A percentile compares a stretch with the other conserved stretches of the same genome.
Conservation (phyloP, 1,140 invertebrate genomes). For the Diorhabda sublineata region DNA sequence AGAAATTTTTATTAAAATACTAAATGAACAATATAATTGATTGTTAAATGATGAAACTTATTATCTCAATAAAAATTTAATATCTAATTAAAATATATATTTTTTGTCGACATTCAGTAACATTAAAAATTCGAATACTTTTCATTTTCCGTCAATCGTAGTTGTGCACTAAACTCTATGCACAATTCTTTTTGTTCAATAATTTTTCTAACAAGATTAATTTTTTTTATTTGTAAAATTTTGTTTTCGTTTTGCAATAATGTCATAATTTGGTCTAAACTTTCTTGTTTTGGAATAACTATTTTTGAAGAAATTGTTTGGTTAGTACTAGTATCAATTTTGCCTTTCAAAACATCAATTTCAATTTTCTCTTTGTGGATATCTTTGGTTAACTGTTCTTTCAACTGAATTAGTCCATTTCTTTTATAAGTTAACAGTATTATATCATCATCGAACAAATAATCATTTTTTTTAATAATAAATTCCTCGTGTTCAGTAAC, state of each 20-base stretch:
- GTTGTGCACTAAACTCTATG: slow-evolving; percentile 39
- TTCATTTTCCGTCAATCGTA: slow-evolving; percentile 17
- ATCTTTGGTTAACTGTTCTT: slow-evolving; percentile 31
- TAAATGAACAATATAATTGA: too few relatives aligned
- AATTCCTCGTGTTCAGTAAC: slow-evolving; percentile 16
- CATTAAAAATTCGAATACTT: slow-evolving; percentile 7
- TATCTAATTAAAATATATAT: too few relatives aligned
- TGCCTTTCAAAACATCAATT: slow-evolving; percentile 32
- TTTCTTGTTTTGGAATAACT: slow-evolving; percentile 24
- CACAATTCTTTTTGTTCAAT: slow-evolving; percentile 45
- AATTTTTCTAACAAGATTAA: slow-evolving; percentile 45
- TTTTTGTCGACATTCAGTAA: neutral
- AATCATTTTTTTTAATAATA: slow-evolving; percentile 22
- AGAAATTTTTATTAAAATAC: too few relatives aligned
- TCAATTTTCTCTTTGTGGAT: slow-evolving; percentile 39
- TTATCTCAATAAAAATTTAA: too few relatives aligned
- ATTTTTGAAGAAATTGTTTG: slow-evolving; percentile 13
- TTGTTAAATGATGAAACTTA: too few relatives aligned
- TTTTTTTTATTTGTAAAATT: slow-evolving; percentile 46
- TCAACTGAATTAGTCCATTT: slow-evolving; percentile 33
- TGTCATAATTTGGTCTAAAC: slow-evolving; percentile 41
- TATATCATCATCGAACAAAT: slow-evolving; percentile 28
- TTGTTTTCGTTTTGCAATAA: slow-evolving; percentile 43
- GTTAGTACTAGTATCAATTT: slow-evolving; percentile 17
- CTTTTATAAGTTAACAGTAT: slow-evolving; percentile 41